phyloP scores from a whole-genome alignment of 2,797 vertebrate genomes.

The Syngnathus acus region DNA sequence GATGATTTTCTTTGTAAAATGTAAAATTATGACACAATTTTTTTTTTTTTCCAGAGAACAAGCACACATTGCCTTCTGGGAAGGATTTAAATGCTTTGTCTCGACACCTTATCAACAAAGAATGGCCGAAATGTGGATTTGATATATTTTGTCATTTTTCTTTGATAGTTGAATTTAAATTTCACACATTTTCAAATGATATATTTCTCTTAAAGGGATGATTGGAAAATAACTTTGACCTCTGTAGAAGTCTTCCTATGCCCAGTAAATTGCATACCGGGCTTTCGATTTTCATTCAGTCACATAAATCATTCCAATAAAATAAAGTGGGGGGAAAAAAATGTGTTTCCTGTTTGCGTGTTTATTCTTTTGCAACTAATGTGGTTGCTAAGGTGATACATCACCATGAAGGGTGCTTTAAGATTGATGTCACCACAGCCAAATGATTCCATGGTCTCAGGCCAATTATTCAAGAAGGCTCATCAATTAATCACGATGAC shows the following conservation, averaged over 20 bases:
- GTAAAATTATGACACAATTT: slow-evolving; percentile 31
- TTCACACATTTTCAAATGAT: slow-evolving; percentile 53
- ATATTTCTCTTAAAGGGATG: slow-evolving; percentile 75
- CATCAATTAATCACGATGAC: slow-evolving; percentile 57
- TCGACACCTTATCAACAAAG: slow-evolving; percentile 40
- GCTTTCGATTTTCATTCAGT: slow-evolving; percentile 69
- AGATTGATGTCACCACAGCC: slow-evolving; percentile 34
- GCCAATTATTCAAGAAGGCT: slow-evolving; percentile 55
- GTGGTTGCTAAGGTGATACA: slow-evolving; percentile 19
- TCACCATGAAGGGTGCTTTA: slow-evolving; percentile 23
- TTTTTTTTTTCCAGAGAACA: slow-evolving; percentile 1
- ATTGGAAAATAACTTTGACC: slow-evolving; percentile 66
- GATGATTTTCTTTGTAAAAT: slow-evolving; percentile 26
- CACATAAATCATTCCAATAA: slow-evolving; percentile 75
- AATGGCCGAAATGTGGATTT: slow-evolving; percentile 31
- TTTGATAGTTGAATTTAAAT: slow-evolving; percentile 29
- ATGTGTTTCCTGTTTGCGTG: background rate
- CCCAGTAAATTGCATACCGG: slow-evolving; percentile 59
- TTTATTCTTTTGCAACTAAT: slow-evolving; percentile 29
- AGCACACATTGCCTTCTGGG: slow-evolving; percentile 62
- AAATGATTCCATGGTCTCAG: slow-evolving; percentile 39
- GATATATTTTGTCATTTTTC: slow-evolving; percentile 43
- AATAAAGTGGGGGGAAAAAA: slow-evolving; percentile 49
- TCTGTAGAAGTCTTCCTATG: slow-evolving; percentile 80
- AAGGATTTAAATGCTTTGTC: slow-evolving; percentile 52